Base-by-base conservation (phyloP, 2,888 invertebrate species). In the Dicycla oo region DNA sequence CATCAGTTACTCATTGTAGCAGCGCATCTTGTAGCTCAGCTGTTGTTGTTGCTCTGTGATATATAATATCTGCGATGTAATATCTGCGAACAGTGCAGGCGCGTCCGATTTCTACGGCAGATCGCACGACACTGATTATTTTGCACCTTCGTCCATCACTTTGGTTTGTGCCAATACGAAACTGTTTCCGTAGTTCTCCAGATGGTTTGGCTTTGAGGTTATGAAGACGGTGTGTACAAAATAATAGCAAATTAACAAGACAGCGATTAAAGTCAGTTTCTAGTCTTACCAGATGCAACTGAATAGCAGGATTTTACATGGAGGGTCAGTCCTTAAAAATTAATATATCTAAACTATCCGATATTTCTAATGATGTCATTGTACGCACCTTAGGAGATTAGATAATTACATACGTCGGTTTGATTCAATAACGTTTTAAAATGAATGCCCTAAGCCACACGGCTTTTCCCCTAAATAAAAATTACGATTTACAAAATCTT, bases 121-220 rank as follows among this genome's bases (percentile, higher is more conserved):
- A 34, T 34, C 34, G 34, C 34, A 34, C 34, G 3, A 34, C 34
- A 34, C 34, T 34, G 34, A 34, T 57, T 47, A 56, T 53, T 53
- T 69, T 63, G 34, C 40, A 74, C 75, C 75, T 63, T 69, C 20
- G 43, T 69, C 63, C 15, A 43, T 47, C 47, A 53, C 45, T 49
- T 60, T 45, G 43, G 47, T 60, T 65, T 47, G n/a, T 43, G 23
- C 49, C 49, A 53, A 68, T 53, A 61, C 38, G 18, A 38, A 57
- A 57, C 62, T 34, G 34, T 51, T 53, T 58, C 45, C 8, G 1
- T 40, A 34, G 26, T 26, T 26, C 13, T 30, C 13, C 26, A 45
- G 34, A 45, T 3, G 10, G 11, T 15, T 68, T 57, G 49, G 26
- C 20, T 69, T 69, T 57, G 2, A 15, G 56, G 20, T 23, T 23